Conservation (phyloP, 2,113 vertebrate genomes). For the Geococcyx californianus region DNA sequence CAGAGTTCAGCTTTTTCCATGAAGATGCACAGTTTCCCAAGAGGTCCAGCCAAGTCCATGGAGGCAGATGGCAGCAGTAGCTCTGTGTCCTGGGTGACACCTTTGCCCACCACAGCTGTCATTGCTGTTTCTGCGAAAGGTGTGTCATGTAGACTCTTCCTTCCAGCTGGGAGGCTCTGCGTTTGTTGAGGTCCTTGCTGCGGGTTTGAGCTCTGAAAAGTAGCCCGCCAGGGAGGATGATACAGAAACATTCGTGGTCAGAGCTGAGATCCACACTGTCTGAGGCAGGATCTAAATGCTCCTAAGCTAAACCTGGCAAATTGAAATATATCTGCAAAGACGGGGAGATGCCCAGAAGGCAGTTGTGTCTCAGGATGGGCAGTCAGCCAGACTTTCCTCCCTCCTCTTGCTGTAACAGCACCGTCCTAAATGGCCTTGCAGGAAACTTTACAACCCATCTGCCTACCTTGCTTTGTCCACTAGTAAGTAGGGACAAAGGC, state of each 20-base stretch:
- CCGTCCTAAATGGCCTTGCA: background rate
- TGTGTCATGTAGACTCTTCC: rapidly evolving
- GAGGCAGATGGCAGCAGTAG: slow-evolving; percentile 27
- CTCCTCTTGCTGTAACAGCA: background rate
- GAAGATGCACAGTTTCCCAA: background rate
- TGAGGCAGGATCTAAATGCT: background rate
- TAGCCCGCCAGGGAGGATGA: background rate
- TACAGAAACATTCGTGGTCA: rapidly evolving
- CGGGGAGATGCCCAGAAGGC: background rate
- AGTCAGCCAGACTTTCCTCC: background rate
- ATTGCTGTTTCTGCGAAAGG: background rate
- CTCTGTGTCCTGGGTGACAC: background rate
- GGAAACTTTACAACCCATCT: background rate
- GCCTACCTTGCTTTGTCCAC: background rate
- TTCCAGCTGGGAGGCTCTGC: background rate
- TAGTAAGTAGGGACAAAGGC: background rate
- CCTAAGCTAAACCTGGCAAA: background rate
- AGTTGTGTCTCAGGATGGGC: background rate
- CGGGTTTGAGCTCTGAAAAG: background rate
- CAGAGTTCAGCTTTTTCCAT: background rate
- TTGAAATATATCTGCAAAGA: background rate
- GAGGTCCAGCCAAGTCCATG: background rate
- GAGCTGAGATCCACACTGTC: background rate
- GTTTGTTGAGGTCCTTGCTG: background rate
- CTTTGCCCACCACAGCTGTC: background rate